Conservation (phyloP, 2,113 vertebrate species). For the Mohoua ochrocephala region DNA sequence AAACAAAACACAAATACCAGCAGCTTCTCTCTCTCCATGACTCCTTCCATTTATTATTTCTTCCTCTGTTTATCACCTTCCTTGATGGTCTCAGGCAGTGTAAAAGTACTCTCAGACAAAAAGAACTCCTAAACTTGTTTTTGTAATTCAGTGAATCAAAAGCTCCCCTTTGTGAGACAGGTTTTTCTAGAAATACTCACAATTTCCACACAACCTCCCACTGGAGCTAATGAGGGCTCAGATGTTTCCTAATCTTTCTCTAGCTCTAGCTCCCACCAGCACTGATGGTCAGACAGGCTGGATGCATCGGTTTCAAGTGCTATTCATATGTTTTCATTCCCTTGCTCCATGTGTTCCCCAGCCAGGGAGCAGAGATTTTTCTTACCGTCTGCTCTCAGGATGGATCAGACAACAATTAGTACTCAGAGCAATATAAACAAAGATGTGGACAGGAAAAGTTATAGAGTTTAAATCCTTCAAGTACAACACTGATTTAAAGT, state of each 20-base stretch:
- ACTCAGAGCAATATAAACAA: not conserved
- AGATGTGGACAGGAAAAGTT: not conserved
- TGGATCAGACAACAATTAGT: not conserved
- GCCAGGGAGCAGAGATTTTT: not conserved
- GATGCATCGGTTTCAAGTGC: not conserved
- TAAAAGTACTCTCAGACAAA: not conserved
- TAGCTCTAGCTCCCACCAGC: not conserved
- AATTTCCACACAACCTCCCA: not conserved
- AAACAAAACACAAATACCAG: not conserved
- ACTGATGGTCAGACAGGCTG: not conserved
- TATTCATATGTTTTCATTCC: not conserved
- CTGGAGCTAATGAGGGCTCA: not conserved
- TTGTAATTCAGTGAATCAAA: not conserved
- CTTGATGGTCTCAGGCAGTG: not conserved
- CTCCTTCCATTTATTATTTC: not conserved
- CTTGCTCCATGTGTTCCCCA: not conserved
- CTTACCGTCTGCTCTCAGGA: not conserved
- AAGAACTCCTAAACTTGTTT: not conserved
- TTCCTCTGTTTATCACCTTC: not conserved
- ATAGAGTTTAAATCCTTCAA: not conserved
- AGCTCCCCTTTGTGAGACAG: not conserved
- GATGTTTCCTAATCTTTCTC: not conserved
- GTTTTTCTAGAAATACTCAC: not conserved
- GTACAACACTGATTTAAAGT: not conserved
- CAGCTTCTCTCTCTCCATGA: not conserved